Base-by-base conservation (phyloP, 2,113 vertebrate species). In the sheep (Ovis aries) region DNA sequence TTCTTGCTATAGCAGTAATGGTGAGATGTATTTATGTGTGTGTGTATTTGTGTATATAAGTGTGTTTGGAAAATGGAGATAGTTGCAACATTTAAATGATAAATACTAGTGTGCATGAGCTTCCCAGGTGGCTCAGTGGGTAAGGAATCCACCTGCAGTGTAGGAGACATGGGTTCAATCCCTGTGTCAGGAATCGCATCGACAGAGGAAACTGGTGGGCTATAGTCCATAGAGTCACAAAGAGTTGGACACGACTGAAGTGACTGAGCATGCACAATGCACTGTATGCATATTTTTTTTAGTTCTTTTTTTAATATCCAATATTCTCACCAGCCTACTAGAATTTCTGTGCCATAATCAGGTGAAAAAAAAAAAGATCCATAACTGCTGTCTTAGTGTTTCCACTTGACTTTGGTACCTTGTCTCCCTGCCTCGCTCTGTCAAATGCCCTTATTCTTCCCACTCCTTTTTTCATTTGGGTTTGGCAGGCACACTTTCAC, bases 361-460 rank as follows among this genome's bases (percentile, higher is more conserved):
- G 59, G 60, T 80, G 19, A 4, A 16, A 16, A 25, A 27, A 64
- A 53, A 40, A 50, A 53, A 84, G 36, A 48, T 1, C 74, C 85
- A 57, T 81, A 94, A 91, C 43, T 88, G 62, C 89, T 60, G 14
- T 45, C 48, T 85, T 92, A 91, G 64, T 64, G 94, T 40, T 21
- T 97, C 31, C 84, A 13, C 7, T 85, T 91, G 57, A 52, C 94
- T 95, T 96, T 97, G 67, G 40, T 96, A 60, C 74, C 87, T 96
- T 77, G 1, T 64, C 52, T 90, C n/a, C 19, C 62, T 55, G 67
- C 60, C 57, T 91, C 29, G 45, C 81, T 95, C 43, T 53, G 82
- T 92, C 21, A 2, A 95, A 95, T 96, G 93, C 81, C 80, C 12
- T 16, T 74, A 33, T 93, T 95, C 82, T 62, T 48, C 81, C 81